Percentiles rank a stretch among this genome's conserved stretches.
These are phyloP conservation scores for Formica exsecta DNA, from an alignment of 1,140 invertebrate species.

Conservation along the genomic window DNA sequence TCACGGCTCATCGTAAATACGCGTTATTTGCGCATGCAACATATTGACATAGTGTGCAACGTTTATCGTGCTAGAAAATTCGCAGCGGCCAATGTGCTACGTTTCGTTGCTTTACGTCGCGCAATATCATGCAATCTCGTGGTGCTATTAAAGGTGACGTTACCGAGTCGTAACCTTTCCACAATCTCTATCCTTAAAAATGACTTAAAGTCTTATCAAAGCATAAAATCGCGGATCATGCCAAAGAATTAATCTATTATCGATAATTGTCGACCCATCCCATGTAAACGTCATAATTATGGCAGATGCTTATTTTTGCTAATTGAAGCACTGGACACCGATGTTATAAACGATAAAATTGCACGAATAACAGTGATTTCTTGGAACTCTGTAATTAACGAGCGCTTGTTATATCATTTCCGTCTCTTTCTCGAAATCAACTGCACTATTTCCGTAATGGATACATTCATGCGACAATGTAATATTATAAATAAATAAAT, in stretches of 20 bases:
- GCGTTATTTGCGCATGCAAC: constrained; percentile 25
- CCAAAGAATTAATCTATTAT: constrained; percentile 11
- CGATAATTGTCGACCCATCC: not conserved
- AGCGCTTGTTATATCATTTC: constrained; percentile 11
- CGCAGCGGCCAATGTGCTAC: constrained; percentile 24
- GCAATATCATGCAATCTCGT: constrained; percentile 61
- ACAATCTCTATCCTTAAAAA: constrained; percentile 2
- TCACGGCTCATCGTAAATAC: constrained; percentile 11
- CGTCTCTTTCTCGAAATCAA: not conserved
- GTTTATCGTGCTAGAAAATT: constrained; percentile 51
- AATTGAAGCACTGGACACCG: not conserved
- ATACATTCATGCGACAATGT: not conserved
- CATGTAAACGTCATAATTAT: not conserved
- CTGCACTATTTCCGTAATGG: not conserved
- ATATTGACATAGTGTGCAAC: constrained; percentile 22
- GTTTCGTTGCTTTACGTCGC: constrained; percentile 61
- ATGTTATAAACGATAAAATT: constrained; percentile 21
- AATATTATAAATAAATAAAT: not conserved
- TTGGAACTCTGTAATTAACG: constrained; percentile 4
- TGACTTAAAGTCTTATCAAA: not conserved
- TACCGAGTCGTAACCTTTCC: not conserved
- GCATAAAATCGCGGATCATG: not conserved
- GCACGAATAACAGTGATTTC: constrained; percentile 5
- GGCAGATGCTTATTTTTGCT: constrained; percentile 19
- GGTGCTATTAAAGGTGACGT: constrained; percentile 42